Evolutionary conservation across 1,140 invertebrate genomes (phyloP).

Genomic region (Scaptomyza pallida): DNA sequence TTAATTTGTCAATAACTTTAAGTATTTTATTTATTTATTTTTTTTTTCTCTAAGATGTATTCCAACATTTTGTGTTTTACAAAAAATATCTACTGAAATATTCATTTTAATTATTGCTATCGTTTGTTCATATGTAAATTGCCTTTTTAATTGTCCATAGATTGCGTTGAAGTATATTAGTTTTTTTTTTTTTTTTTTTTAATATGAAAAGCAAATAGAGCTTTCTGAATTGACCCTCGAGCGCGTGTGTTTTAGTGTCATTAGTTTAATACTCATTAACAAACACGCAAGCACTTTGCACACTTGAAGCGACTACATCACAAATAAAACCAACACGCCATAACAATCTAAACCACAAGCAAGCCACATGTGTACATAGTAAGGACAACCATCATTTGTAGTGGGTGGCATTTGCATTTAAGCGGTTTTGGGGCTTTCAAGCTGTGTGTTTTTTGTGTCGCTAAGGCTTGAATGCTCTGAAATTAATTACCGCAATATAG

Average conservation of each 20-base stretch:
- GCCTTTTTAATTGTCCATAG: no score
- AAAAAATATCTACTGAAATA: no score
- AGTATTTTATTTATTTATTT: no score
- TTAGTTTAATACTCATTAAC: constrained; percentile 42
- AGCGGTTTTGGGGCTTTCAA: not conserved
- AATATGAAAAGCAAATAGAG: no score
- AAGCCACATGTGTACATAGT: not conserved
- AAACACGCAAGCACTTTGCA: constrained; percentile 1
- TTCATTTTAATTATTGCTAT: no score
- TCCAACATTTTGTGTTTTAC: no score
- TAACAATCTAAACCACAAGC: not conserved
- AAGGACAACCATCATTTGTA: not conserved
- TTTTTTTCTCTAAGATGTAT: no score
- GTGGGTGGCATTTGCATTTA: not conserved
- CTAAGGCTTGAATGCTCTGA: not conserved
- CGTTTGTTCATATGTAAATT: no score
- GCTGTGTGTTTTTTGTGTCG: not conserved
- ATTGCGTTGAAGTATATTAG: no score
- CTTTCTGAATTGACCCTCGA: not conserved
- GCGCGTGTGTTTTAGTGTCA: constrained; percentile 44
- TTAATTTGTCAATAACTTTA: no score
- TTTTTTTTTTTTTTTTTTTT: no score
- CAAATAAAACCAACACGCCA: constrained; percentile 45
- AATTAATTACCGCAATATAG: not conserved
- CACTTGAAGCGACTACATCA: not conserved